These are phyloP conservation scores for Semibalanus balanoides DNA, from an alignment of 1,140 invertebrate species.

Conservation along the genomic window DNA sequence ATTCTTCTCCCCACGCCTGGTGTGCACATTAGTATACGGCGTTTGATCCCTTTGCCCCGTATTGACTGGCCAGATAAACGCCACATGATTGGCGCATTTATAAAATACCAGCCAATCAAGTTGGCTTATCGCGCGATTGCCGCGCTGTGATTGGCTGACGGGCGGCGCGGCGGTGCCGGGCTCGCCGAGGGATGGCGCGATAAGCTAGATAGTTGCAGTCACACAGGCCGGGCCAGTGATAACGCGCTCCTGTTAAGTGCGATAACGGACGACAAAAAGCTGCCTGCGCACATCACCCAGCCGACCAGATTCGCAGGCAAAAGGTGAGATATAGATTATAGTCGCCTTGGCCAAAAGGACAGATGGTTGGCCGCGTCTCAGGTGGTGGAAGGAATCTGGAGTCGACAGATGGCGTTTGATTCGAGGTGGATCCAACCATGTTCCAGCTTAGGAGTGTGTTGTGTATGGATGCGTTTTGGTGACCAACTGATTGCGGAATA, in stretches of 20 bases:
- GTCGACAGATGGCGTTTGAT: no score
- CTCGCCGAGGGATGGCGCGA: background rate
- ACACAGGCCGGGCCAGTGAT: background rate
- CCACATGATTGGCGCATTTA: constrained; percentile 1
- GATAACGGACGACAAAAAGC: background rate
- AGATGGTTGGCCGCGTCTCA: no score
- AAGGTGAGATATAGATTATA: background rate
- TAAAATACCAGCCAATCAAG: constrained; percentile 2
- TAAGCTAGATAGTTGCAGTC: background rate
- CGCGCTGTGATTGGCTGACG: background rate
- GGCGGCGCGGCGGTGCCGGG: no score
- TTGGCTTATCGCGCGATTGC: constrained; percentile 1
- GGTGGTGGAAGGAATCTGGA: no score
- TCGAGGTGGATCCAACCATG: no score
- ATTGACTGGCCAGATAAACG: background rate
- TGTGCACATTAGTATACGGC: background rate
- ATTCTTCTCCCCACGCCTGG: background rate
- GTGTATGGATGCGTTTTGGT: no score
- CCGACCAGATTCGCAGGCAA: background rate
- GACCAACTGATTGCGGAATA: no score
- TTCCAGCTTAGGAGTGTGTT: no score
- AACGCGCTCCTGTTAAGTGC: background rate
- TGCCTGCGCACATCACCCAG: background rate
- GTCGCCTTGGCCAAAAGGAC: no score
- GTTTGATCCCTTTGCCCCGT: background rate